Conservation (phyloP, 2,797 vertebrate genomes). For the Nannoperca obscura region DNA sequence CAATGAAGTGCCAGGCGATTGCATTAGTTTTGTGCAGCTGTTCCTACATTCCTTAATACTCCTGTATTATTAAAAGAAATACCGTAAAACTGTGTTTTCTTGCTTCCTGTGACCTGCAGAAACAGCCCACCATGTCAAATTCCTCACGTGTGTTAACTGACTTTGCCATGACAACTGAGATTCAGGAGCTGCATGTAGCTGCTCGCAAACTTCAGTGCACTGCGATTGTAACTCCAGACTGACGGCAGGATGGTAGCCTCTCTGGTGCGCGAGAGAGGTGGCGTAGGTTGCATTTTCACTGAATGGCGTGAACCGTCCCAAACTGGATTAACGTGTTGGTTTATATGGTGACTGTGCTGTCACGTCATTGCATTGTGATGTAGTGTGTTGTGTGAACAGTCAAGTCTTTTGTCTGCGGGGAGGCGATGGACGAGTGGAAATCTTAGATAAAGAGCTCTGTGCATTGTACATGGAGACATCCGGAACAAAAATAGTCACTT, state of each 20-base stretch:
- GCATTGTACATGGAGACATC: constrained; percentile 30
- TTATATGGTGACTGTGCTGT: constrained; percentile 53
- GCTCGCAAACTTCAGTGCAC: constrained; percentile 49
- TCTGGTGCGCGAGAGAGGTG: constrained; percentile 28
- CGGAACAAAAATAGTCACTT: constrained; percentile 29
- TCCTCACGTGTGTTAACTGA: constrained; percentile 24
- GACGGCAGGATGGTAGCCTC: constrained; percentile 49
- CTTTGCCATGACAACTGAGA: constrained; percentile 49
- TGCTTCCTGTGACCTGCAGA: constrained; percentile 6
- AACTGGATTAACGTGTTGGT: constrained; percentile 80
- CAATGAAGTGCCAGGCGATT: background rate
- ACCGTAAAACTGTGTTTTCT: constrained; percentile 1
- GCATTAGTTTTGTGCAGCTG: background rate
- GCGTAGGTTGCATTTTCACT: constrained; percentile 47
- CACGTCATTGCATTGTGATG: constrained; percentile 68
- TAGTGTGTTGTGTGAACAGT: constrained; percentile 47
- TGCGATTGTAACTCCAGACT: constrained; percentile 58
- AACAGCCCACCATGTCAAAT: constrained; percentile 8
- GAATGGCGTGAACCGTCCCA: constrained; percentile 62
- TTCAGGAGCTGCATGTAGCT: constrained; percentile 61
- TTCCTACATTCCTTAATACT: background rate
- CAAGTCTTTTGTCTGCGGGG: constrained; percentile 62
- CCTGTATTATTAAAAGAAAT: background rate
- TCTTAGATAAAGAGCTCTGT: constrained; percentile 53
- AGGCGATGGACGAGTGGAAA: constrained; percentile 44